phyloP scores from a whole-genome alignment of 2,888 invertebrate genomes.

The Limnephilus lunatus region DNA sequence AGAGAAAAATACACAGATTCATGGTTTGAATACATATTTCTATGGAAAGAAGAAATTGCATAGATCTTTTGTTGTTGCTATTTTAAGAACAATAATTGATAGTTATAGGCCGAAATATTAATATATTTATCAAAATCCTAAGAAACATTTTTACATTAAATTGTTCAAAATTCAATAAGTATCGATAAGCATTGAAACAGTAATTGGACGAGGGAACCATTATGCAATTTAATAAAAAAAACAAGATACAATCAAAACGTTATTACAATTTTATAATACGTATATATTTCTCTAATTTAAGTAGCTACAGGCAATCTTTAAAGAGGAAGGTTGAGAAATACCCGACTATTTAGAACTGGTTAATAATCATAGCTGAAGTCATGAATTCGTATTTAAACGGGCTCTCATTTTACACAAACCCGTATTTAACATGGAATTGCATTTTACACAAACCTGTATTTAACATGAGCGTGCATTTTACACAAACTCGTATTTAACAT shows the following conservation, averaged over 20 bases:
- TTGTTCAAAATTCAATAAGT: background rate
- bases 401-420: too few species aligned
- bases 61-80: background rate
- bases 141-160: background rate
- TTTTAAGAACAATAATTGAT: background rate
- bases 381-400: too few species aligned
- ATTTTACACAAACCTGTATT: too few species aligned
- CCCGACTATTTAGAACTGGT: too few species aligned
- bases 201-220: background rate
- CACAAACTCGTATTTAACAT: too few species aligned
- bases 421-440: too few species aligned
- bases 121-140: background rate
- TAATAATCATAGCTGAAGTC: too few species aligned
- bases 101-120: background rate
- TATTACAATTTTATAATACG: background rate
- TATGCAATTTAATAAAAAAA: background rate
- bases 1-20: background rate
- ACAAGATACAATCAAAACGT: background rate
- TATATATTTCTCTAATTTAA: background rate
- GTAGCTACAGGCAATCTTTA: background rate
- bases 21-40: background rate
- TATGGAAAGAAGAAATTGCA: background rate
- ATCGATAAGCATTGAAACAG: background rate
- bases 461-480: too few species aligned
- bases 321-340: too few species aligned